phyloP scores from a whole-genome alignment of 2,113 vertebrate species.

The Pantherophis guttatus region DNA sequence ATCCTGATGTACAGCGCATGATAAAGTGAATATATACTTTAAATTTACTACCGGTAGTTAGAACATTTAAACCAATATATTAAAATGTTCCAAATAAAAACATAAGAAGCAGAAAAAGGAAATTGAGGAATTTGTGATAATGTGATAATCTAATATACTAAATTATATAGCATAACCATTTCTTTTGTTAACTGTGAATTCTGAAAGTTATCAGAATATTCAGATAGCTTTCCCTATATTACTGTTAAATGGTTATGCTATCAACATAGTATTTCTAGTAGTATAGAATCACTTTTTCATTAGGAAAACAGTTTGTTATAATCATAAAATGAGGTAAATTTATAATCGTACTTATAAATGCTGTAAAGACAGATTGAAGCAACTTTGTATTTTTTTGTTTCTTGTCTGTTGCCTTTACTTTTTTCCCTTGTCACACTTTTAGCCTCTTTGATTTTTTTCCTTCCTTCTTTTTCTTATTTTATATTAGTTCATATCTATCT shows the following conservation, averaged over 20 bases:
- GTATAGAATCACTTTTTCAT: not conserved
- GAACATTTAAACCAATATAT: constrained; percentile 47
- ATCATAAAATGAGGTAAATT: not conserved
- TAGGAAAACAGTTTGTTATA: not conserved
- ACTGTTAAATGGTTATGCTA: constrained; percentile 8
- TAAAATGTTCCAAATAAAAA: constrained; percentile 42
- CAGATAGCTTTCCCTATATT: not conserved
- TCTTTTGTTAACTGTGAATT: constrained; percentile 43
- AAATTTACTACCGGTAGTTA: constrained; percentile 21
- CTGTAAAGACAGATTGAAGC: not conserved
- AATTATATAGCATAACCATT: constrained; percentile 20
- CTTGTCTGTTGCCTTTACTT: not conserved
- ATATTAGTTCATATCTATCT: not conserved
- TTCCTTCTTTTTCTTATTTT: not conserved
- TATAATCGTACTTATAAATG: not conserved
- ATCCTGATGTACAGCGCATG: too few relatives aligned
- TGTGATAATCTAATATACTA: constrained; percentile 23
- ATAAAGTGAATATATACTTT: not conserved
- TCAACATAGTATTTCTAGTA: constrained; percentile 18
- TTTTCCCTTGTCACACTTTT: not conserved
- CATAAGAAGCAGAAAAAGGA: constrained; percentile 28
- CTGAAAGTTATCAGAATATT: constrained; percentile 18
- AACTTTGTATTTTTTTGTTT: not conserved
- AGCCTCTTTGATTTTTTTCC: not conserved
- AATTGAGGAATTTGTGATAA: constrained; percentile 35